Conservation (phyloP, 2,888 invertebrate genomes). For the Zaprionus lineosus region DNA sequence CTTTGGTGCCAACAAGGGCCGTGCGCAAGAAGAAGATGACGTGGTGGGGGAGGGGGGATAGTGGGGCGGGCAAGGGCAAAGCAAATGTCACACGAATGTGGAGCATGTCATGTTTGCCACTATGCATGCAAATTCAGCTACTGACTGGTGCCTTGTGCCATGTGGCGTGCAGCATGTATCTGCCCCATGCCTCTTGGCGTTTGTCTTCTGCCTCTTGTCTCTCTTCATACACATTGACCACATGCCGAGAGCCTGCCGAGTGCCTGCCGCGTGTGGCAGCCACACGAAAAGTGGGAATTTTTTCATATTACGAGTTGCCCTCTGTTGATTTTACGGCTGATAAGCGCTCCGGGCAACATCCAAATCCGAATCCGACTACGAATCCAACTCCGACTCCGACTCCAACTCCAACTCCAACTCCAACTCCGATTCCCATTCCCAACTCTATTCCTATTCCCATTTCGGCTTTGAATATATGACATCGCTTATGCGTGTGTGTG, state of each 20-base stretch:
- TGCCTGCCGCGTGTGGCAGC: constrained; percentile 24
- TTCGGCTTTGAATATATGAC: not conserved
- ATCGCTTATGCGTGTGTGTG: constrained; percentile 1
- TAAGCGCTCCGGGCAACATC: constrained; percentile 40
- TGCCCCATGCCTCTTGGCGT: not conserved
- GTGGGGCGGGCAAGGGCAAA: constrained; percentile 7
- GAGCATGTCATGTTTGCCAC: constrained; percentile 67
- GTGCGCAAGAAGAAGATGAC: no score
- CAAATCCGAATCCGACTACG: constrained; percentile 34
- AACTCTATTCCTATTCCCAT: constrained; percentile 16
- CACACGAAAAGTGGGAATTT: constrained; percentile 24
- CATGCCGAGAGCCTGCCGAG: constrained; percentile 49
- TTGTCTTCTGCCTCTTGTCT: not conserved
- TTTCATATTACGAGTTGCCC: constrained; percentile 47
- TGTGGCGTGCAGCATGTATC: no score
- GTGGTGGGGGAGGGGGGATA: no score
- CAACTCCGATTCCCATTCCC: constrained; percentile 3
- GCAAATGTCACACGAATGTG: constrained; percentile 70
- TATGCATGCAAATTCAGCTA: constrained; percentile 57
- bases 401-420: constrained; percentile 14
- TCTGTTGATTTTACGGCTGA: constrained; percentile 47
- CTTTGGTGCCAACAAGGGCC: not conserved
- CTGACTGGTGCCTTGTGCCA: constrained; percentile 15
- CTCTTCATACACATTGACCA: constrained; percentile 60
- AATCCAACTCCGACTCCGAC: no score